phyloP scores from a whole-genome alignment of 2,113 vertebrate species.

The Percopsis transmontana region DNA sequence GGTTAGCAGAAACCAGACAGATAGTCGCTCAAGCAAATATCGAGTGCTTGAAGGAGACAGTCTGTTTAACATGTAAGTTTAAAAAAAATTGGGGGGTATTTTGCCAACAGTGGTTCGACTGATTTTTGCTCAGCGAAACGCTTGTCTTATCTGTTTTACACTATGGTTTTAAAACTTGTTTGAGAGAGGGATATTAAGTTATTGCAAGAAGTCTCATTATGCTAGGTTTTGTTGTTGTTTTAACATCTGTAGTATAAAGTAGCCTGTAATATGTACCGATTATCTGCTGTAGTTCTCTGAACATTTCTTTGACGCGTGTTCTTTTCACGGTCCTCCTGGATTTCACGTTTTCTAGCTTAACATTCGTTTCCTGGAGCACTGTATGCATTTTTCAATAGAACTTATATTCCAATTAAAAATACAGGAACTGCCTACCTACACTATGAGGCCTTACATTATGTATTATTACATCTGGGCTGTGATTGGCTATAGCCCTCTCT shows the following conservation, averaged over 20 bases:
- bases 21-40: neutral
- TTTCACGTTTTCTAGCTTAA: too few relatives aligned
- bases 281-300: too few relatives aligned
- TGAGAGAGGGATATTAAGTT: too few relatives aligned
- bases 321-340: neutral
- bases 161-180: too few relatives aligned
- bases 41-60: neutral
- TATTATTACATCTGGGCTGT: slow-evolving; percentile 31
- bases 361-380: neutral
- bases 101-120: neutral
- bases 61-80: neutral
- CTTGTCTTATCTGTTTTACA: too few relatives aligned
- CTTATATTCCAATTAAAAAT: slow-evolving; percentile 53
- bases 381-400: slow-evolving; percentile 62
- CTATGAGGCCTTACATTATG: slow-evolving; percentile 57
- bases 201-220: too few relatives aligned
- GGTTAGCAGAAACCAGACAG: neutral
- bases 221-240: too few relatives aligned
- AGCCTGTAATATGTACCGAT: too few relatives aligned
- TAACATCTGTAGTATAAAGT: too few relatives aligned
- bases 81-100: too few relatives aligned
- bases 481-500: slow-evolving; percentile 70
- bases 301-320: neutral
- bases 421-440: slow-evolving; percentile 38
- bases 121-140: neutral